Evolutionary conservation across 2,797 vertebrate species (phyloP).

Genomic region (Xyrichtys novacula): DNA sequence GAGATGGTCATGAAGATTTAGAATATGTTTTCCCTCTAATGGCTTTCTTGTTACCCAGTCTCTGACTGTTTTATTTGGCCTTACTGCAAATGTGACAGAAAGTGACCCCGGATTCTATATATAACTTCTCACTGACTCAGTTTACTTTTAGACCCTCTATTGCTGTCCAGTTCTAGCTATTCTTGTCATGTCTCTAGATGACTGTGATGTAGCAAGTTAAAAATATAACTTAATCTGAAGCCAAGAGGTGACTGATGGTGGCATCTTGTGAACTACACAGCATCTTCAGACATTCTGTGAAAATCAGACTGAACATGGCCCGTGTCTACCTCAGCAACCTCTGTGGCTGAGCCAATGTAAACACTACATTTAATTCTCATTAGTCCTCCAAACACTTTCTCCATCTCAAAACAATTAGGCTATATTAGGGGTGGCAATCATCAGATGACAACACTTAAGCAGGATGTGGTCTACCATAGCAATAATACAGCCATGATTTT

Average conservation of each 20-base stretch:
- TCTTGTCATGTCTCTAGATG: slow-evolving; percentile 54
- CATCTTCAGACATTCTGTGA: slow-evolving; percentile 7
- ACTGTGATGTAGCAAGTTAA: slow-evolving; percentile 87
- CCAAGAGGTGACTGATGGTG: background rate
- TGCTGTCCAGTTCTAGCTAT: slow-evolving; percentile 56
- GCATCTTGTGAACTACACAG: slow-evolving; percentile 39
- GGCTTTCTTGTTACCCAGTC: background rate
- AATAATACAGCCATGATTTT: no score
- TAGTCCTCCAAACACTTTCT: no score
- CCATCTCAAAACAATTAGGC: background rate
- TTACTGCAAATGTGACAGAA: slow-evolving; percentile 29
- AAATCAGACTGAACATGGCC: background rate
- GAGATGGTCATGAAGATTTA: background rate
- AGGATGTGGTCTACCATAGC: no score
- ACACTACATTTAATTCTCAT: slow-evolving; percentile 4
- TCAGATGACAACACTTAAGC: no score
- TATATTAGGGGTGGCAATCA: no score
- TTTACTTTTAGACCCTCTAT: slow-evolving; percentile 55
- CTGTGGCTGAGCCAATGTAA: background rate
- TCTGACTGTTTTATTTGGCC: slow-evolving; percentile 14
- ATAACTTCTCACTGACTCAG: slow-evolving; percentile 40
- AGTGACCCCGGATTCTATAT: slow-evolving; percentile 51
- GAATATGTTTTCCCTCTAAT: background rate
- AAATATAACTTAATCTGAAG: slow-evolving; percentile 88
- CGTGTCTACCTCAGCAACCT: background rate